Conservation (phyloP, 2,888 invertebrate genomes). For the Zaprionus lineosus region DNA sequence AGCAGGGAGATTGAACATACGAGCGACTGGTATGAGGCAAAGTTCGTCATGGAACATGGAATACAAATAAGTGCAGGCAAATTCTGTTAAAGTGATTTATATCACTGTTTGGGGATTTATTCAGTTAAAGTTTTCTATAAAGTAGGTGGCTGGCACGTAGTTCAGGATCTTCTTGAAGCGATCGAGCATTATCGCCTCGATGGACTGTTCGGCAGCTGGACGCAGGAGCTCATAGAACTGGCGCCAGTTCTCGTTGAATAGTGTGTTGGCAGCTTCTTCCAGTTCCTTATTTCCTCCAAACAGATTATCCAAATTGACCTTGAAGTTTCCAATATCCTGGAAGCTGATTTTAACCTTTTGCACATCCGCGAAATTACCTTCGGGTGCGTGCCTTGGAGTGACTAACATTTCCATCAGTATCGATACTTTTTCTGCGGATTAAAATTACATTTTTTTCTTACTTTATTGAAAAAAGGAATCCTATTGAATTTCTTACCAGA, state of each 20-base stretch:
- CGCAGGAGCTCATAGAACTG: conserved; percentile 87
- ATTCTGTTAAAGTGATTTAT: too few relatives aligned
- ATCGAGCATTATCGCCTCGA: conserved; percentile 86
- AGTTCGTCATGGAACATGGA: conserved; percentile 8
- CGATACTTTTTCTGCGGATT: conserved; percentile 43
- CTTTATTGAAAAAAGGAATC: too few relatives aligned
- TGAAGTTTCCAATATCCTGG: conserved; percentile 85
- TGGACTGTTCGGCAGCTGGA: conserved; percentile 86
- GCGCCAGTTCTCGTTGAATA: conserved; percentile 88
- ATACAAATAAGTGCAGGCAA: too few relatives aligned
- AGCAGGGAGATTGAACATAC: too few relatives aligned
- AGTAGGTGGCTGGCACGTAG: conserved; percentile 85
- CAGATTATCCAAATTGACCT: conserved; percentile 86
- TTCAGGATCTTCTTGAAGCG: conserved; percentile 86
- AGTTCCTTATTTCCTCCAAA: conserved; percentile 81
- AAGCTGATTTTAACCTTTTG: conserved; percentile 86
- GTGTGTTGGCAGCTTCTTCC: conserved; percentile 87
- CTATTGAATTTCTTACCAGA: conserved; percentile 84
- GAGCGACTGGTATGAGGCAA: too few relatives aligned
- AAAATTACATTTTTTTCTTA: background rate
- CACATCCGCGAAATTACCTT: conserved; percentile 86
- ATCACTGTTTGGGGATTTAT: background rate
- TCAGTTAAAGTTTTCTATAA: conserved; percentile 51
- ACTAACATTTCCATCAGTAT: conserved; percentile 30
- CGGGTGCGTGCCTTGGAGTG: conserved; percentile 31